These are phyloP conservation scores for Pinna nobilis DNA, from an alignment of 1,140 invertebrate genomes.

Conservation along the genomic window DNA sequence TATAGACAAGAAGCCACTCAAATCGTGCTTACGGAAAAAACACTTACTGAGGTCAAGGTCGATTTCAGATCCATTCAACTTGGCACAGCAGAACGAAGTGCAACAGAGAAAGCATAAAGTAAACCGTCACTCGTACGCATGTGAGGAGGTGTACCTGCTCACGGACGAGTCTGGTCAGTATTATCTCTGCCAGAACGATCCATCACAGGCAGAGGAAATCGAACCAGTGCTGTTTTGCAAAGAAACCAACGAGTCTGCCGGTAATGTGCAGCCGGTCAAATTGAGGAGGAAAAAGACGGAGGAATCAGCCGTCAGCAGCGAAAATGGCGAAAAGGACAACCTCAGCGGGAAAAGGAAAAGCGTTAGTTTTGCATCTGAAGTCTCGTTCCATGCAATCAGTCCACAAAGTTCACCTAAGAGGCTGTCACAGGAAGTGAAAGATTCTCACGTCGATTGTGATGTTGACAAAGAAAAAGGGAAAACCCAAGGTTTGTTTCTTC, in stretches of 20 bases:
- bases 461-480: too few species aligned
- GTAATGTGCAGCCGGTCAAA: slow-evolving; percentile 25
- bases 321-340: slow-evolving; percentile 27
- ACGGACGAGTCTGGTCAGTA: slow-evolving; percentile 53
- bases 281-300: slow-evolving; percentile 35
- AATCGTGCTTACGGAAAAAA: slow-evolving; percentile 67
- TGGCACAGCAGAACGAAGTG: slow-evolving; percentile 42
- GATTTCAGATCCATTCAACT: slow-evolving; percentile 52
- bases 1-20: slow-evolving; percentile 60
- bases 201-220: slow-evolving; percentile 39
- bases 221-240: slow-evolving; percentile 52
- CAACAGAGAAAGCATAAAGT: slow-evolving; percentile 46
- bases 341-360: slow-evolving; percentile 56
- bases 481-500: too few species aligned
- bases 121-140: slow-evolving; percentile 67
- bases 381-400: slow-evolving; percentile 69
- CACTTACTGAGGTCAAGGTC: slow-evolving; percentile 55
- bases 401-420: slow-evolving; percentile 56
- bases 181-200: slow-evolving; percentile 42
- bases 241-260: slow-evolving; percentile 1
- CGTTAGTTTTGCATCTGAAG: slow-evolving; percentile 70
- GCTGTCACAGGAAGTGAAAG: slow-evolving; percentile 4
- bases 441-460: neutral
- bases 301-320: slow-evolving; percentile 4
- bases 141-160: slow-evolving; percentile 63